Evolutionary conservation across 2,888 invertebrate genomes (phyloP).

Genomic region (Drosophila diplacantha): DNA sequence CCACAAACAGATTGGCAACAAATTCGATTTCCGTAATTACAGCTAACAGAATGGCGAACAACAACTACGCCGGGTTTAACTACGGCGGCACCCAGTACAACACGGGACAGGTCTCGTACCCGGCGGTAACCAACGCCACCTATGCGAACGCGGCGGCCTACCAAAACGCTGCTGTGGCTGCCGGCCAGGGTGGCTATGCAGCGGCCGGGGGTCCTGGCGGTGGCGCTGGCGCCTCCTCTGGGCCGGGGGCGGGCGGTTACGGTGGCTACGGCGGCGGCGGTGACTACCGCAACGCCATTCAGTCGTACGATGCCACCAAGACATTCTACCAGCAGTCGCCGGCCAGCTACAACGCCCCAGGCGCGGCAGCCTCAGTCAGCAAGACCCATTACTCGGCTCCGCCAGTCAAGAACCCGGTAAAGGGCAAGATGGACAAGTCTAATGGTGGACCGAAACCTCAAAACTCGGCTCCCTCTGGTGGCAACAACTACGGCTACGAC

Average conservation of each 20-base stretch:
- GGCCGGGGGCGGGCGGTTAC: constrained; percentile 47
- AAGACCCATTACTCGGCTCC: constrained; percentile 80
- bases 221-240: constrained; percentile 79
- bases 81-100: constrained; percentile 95
- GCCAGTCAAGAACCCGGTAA: constrained; percentile 82
- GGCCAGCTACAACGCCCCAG: constrained; percentile 78
- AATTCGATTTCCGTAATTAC: constrained; percentile 43
- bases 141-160: constrained; percentile 92
- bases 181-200: constrained; percentile 81
- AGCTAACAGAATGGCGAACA: constrained; percentile 79
- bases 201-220: constrained; percentile 83
- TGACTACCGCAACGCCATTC: constrained; percentile 82
- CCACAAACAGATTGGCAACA: constrained; percentile 50
- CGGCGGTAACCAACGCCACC: constrained; percentile 81
- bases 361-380: constrained; percentile 75
- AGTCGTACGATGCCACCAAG: constrained; percentile 89
- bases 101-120: constrained; percentile 76
- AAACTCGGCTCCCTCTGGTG: constrained; percentile 80
- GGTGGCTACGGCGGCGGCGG: constrained; percentile 61
- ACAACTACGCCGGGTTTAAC: constrained; percentile 97
- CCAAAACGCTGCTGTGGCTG: constrained; percentile 82
- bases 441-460: constrained; percentile 74
- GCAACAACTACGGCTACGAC: constrained; percentile 91
- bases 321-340: constrained; percentile 89
- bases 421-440: constrained; percentile 75